Base-by-base conservation (phyloP, 92 coral and sea anemone species). In the Porites divaricata region DNA sequence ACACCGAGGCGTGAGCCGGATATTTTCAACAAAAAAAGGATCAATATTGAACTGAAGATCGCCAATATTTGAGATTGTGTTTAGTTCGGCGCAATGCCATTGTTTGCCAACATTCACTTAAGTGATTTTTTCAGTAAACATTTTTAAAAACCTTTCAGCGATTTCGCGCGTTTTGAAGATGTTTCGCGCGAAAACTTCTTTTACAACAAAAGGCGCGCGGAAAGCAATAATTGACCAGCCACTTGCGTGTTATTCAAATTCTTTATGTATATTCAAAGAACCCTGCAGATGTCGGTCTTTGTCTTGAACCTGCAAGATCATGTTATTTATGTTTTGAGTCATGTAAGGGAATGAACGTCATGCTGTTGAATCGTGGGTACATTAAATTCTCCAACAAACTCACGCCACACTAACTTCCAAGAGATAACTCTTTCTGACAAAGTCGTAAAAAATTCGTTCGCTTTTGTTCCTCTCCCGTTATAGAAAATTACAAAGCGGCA, bases 1-100 rank as follows among this genome's bases (percentile, higher is more conserved):
- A 89, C 90, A 77, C 93, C 91, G 68, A 74, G 58, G 77, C 88
- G 54, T 85, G 70, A 79, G 81, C 98, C 98, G 98, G 98, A 94
- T 94, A 92, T 94, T 91, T 89, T 80, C 65, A 50, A 57, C 66
- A 35, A 77, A 68, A 84, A 91, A 81, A 72, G 45, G 94, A 92
- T 94, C 98, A 94, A 94, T 92, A 94, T 92, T 92, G 89, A 86
- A 87, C 79, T 70, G 50, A 64, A 77, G 79, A 89, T 67, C 85
- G 69, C 88, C 81, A 87, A 87, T 90, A 88, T 87, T 92, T 87
- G 93, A 78, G 93, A 81, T 90, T 81, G 74, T 28, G 87, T 79
- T 87, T 79, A 77, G 76, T 35, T 82, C 79, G 68, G 41, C 83
- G 72, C 77, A 57, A 64, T 72, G 83, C 80, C 89, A 89, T 63